phyloP scores from a whole-genome alignment of 2,888 invertebrate genomes.

The Xiphydria camelus region DNA sequence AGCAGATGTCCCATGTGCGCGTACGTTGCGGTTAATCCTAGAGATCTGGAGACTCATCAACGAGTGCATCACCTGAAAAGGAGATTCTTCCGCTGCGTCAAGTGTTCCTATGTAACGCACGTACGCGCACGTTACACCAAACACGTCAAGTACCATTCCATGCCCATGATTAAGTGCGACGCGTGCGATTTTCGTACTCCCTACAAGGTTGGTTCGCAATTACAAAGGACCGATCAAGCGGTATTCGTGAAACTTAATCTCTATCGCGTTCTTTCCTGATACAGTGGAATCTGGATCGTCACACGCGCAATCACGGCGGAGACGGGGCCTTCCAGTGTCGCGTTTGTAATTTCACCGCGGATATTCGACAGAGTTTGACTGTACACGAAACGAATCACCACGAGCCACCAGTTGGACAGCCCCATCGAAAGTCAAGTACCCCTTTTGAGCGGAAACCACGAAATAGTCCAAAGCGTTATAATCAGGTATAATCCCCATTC shows the following conservation, averaged over 20 bases:
- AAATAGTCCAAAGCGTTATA: conserved; percentile 49
- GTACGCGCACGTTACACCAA: conserved; percentile 88
- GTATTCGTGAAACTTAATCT: conserved; percentile 3
- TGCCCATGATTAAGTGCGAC: conserved; percentile 93
- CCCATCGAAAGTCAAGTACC: conserved; percentile 43
- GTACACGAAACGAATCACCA: conserved; percentile 92
- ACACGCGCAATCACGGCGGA: conserved; percentile 89
- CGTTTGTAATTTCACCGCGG: conserved; percentile 87
- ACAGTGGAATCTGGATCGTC: conserved; percentile 87
- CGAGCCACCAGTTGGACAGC: conserved; percentile 76
- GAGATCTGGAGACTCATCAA: conserved; percentile 71
- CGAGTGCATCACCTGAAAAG: conserved; percentile 77
- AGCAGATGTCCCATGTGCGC: conserved; percentile 69
- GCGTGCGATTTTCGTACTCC: conserved; percentile 93
- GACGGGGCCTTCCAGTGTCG: conserved; percentile 83
- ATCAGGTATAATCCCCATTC: conserved; percentile 47
- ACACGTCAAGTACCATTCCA: conserved; percentile 90
- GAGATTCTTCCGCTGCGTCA: conserved; percentile 82
- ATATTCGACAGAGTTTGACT: conserved; percentile 88
- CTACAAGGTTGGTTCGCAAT: conserved; percentile 45
- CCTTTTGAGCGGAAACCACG: conserved; percentile 48
- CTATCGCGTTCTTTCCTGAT: conserved; percentile 17
- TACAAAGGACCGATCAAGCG: not conserved
- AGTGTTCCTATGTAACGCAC: conserved; percentile 90
- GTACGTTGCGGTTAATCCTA: conserved; percentile 68